A percentile compares a stretch with the other conserved stretches of the same genome.
Evolutionary conservation across 2,888 invertebrate species (phyloP).

Genomic region (Lacanobia oleracea): DNA sequence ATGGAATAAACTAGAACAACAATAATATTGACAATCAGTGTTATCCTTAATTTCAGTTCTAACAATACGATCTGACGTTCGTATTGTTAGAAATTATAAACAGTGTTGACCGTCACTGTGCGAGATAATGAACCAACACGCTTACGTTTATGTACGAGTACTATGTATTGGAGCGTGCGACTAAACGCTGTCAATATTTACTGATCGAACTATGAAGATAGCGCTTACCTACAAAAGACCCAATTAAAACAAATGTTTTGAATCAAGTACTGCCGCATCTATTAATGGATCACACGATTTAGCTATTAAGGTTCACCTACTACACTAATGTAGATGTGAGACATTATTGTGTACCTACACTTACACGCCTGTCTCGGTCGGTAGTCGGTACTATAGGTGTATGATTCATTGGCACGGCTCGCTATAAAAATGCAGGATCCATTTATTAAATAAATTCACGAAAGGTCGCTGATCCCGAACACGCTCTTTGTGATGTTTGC

Average conservation of each 20-base stretch:
- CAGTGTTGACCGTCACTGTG: slow-evolving; percentile 36
- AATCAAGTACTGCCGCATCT: slow-evolving; percentile 22
- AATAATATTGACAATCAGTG: slow-evolving; percentile 29
- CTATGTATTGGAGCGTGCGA: slow-evolving; percentile 25
- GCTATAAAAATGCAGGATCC: slow-evolving; percentile 76
- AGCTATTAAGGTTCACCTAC: slow-evolving; percentile 4
- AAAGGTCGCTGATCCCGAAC: slow-evolving; percentile 72
- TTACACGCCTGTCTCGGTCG: slow-evolving; percentile 7
- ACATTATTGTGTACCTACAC: slow-evolving; percentile 24
- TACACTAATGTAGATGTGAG: slow-evolving; percentile 16
- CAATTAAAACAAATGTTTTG: slow-evolving; percentile 20
- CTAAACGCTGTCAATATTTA: slow-evolving; percentile 41
- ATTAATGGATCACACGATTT: slow-evolving; percentile 29
- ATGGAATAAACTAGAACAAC: slow-evolving; percentile 17
- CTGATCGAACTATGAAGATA: slow-evolving; percentile 25
- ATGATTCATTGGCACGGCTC: slow-evolving; percentile 55
- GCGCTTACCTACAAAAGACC: slow-evolving; percentile 7
- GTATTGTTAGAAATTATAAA: no score
- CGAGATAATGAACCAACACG: slow-evolving; percentile 29
- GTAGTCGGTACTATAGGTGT: slow-evolving; percentile 14
- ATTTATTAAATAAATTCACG: slow-evolving; percentile 74
- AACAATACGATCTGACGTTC: slow-evolving; percentile 49
- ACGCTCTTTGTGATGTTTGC: slow-evolving; percentile 66
- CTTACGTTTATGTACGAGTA: slow-evolving; percentile 36
- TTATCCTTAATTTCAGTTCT: slow-evolving; percentile 46